Evolutionary conservation across 1,140 invertebrate species (phyloP), one percentile per base, ranked within the genome.

Genomic region (Amphibalanus amphitrite): DNA sequence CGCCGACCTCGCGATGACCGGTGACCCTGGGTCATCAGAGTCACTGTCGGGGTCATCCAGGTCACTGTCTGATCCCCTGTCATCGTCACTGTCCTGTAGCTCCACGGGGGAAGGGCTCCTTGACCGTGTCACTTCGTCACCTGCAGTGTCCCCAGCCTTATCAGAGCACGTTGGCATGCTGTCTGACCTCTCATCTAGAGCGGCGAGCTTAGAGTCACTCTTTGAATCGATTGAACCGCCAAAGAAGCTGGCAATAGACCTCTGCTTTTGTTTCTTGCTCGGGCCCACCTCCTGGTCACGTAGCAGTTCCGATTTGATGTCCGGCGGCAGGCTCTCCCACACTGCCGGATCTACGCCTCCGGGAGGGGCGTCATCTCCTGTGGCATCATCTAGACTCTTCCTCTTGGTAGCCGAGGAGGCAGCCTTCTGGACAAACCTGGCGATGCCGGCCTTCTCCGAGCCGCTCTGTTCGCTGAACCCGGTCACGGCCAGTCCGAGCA

Each of bases 401-500:
- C 71, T 29, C 59, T 69, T 23, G 72, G 74, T 71, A 71, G 73
- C 40, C 25, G 59, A 74, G 71, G 76, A 79, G 77, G 75, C 82
- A 69, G 74, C 80, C 77, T 83, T 86, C 74, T 83, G 82, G 71
- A 86, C 81, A 72, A 65, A 71, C 67, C 83, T 85, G 70, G 87
- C 83, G 72, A 89, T 82, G 0, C 87, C 87, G 76, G 87, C 29
- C 17, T 80, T 81, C 76, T 83, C 82, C 0, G 85, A 85, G 26
- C 82, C 84, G 75, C 84, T 84, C 67, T 84, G 82, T 76, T 90
- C 88, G 73, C 86, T 85, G 74, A 90, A 90, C 78, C 90, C 90
- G 3, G 87, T 88, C 77, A 90, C 90, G 23, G 88, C 87, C 74
- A 91, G 80, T 29, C 89, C 89, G 59, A 91, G 79, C 59, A 90